phyloP scores from a whole-genome alignment of 1,140 invertebrate genomes.

The Platyura marginata region DNA sequence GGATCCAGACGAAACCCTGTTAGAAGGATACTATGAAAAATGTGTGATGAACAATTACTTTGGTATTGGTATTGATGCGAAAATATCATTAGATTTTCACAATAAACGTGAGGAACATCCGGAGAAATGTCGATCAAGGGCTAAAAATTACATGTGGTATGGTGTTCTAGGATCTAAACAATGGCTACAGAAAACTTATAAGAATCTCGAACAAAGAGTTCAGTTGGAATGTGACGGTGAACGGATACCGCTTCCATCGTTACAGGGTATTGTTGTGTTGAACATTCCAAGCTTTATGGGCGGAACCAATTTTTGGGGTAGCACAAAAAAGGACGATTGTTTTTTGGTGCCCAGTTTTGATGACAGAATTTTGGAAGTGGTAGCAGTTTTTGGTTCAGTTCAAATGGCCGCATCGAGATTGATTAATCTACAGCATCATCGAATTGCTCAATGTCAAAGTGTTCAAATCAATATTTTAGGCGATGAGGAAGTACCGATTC shows the following conservation, averaged over 20 bases:
- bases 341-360: conserved; percentile 81
- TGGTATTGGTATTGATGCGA: conserved; percentile 96
- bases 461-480: conserved; percentile 90
- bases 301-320: conserved; percentile 97
- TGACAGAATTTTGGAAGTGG: conserved; percentile 85
- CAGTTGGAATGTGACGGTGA: conserved; percentile 86
- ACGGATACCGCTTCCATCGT: conserved; percentile 73
- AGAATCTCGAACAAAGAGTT: conserved; percentile 89
- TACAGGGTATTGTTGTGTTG: conserved; percentile 92
- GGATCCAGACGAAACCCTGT: conserved; percentile 74
- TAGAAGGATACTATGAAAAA: conserved; percentile 83
- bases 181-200: conserved; percentile 77
- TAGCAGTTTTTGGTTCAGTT: conserved; percentile 89
- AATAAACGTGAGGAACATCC: conserved; percentile 95
- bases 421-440: conserved; percentile 88
- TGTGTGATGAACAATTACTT: conserved; percentile 99
- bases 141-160: conserved; percentile 96
- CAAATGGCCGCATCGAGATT: conserved; percentile 92
- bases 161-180: conserved; percentile 90
- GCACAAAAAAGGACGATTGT: conserved; percentile 70
- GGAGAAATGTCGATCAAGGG: conserved; percentile 85
- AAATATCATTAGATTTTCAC: conserved; percentile 95
- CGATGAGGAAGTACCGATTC: conserved; percentile 72
- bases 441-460: conserved; percentile 89
- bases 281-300: conserved; percentile 98